phyloP scores from a whole-genome alignment of 2,797 vertebrate genomes.

The Fistularia tabacaria region DNA sequence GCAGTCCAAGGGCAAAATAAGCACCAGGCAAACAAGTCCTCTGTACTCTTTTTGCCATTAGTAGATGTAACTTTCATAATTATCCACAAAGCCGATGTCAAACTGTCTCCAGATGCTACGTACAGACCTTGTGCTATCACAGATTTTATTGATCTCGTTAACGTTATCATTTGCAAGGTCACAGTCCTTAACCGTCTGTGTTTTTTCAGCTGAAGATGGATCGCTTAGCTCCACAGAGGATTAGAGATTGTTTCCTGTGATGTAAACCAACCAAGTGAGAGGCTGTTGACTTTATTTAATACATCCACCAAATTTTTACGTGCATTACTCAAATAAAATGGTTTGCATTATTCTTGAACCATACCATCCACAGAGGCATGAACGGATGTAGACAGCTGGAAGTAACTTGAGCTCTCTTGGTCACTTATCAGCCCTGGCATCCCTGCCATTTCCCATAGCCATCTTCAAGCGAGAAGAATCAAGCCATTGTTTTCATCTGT shows the following conservation, averaged over 20 bases:
- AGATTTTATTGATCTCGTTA: constrained; percentile 70
- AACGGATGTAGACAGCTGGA: constrained; percentile 77
- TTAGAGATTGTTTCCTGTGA: constrained; percentile 64
- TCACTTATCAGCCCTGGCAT: constrained; percentile 78
- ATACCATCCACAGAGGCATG: constrained; percentile 67
- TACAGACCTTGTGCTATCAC: constrained; percentile 40
- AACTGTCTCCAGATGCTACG: constrained; percentile 54
- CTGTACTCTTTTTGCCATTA: constrained; percentile 34
- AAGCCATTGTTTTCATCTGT: constrained; percentile 75
- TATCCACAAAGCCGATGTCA: constrained; percentile 42
- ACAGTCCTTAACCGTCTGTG: constrained; percentile 55
- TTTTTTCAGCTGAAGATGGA: constrained; percentile 75
- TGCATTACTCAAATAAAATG: constrained; percentile 71
- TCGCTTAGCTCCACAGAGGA: constrained; percentile 44
- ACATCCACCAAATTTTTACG: constrained; percentile 64
- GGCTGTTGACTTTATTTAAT: constrained; percentile 74
- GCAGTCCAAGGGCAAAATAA: constrained; percentile 35
- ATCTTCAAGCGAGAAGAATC: constrained; percentile 73
- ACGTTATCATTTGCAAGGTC: constrained; percentile 46
- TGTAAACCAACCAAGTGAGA: constrained; percentile 62
- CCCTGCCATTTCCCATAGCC: constrained; percentile 77
- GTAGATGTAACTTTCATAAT: constrained; percentile 37
- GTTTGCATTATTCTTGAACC: constrained; percentile 71
- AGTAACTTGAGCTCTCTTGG: constrained; percentile 73
- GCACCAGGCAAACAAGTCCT: constrained; percentile 43